Conservation (phyloP, 2,797 vertebrate species). For the Cichlasoma orientale region DNA sequence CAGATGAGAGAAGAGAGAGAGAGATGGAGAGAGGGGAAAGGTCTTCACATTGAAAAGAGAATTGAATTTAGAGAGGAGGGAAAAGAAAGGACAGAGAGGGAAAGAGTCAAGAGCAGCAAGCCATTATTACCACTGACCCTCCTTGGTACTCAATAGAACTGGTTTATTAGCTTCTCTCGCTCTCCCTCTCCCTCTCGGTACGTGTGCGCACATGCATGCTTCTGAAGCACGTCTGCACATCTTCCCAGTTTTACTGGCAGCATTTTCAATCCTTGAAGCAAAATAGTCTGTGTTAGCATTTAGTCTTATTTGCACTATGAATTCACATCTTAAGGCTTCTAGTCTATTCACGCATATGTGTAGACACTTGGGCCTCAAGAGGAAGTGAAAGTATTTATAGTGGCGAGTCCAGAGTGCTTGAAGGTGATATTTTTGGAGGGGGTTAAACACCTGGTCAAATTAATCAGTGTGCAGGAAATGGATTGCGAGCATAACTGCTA, state of each 20-base stretch:
- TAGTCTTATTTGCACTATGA: constrained; percentile 5
- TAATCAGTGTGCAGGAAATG: constrained; percentile 47
- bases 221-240: constrained; percentile 11
- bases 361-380: constrained; percentile 3
- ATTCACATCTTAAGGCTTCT: not conserved
- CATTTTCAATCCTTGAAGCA: constrained; percentile 18
- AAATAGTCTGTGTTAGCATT: constrained; percentile 7
- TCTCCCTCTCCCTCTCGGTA: constrained; percentile 11
- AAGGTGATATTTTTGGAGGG: constrained; percentile 23
- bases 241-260: constrained; percentile 27
- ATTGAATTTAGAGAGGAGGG: constrained; percentile 69
- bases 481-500: constrained; percentile 35
- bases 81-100: constrained; percentile 51
- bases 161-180: constrained; percentile 69
- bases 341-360: not conserved
- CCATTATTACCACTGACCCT: constrained; percentile 79
- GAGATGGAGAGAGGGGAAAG: constrained; percentile 14
- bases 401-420: constrained; percentile 1
- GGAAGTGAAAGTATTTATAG: constrained; percentile 64
- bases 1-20: not conserved
- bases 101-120: constrained; percentile 69
- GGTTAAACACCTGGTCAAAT: constrained; percentile 59
- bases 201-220: constrained; percentile 27
- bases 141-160: constrained; percentile 72
- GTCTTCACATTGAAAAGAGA: constrained; percentile 64